These are phyloP conservation scores for Plestiodon gilberti DNA, from an alignment of 2,113 vertebrate genomes.

Conservation along the genomic window DNA sequence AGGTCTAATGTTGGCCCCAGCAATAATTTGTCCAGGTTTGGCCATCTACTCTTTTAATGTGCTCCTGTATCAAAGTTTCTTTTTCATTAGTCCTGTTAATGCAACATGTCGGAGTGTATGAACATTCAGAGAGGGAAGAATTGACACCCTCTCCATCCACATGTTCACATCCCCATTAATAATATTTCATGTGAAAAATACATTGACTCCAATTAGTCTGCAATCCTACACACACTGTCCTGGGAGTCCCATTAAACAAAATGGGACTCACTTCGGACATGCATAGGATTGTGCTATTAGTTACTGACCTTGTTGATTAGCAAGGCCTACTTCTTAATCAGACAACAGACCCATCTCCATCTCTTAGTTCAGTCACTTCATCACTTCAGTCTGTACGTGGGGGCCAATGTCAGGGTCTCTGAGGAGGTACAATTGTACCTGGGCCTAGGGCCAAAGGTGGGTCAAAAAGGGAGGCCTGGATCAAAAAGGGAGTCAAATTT, in stretches of 20 bases:
- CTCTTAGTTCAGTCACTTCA: not conserved
- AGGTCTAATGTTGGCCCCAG: not conserved
- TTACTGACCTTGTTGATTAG: not conserved
- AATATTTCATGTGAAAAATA: no score
- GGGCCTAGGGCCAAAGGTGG: no score
- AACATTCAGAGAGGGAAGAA: not conserved
- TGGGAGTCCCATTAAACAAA: no score
- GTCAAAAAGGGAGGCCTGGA: no score
- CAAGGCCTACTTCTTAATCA: not conserved
- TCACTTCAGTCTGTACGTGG: not conserved
- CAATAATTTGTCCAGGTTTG: not conserved
- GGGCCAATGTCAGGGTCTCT: not conserved
- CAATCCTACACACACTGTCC: no score
- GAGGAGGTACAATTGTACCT: no score
- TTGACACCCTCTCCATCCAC: no score
- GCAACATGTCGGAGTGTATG: not conserved
- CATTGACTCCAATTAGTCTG: no score
- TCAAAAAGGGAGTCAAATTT: no score
- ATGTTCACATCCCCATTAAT: no score
- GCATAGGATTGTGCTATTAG: no score
- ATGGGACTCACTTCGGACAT: no score
- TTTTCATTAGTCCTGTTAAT: not conserved
- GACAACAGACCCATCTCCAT: not conserved
- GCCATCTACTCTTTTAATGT: not conserved
- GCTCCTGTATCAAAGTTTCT: not conserved